These are phyloP conservation scores for Cassiopea andromeda DNA, from an alignment of 30 jellyfish, hydroid and myxozoan genomes.

Conservation along the genomic window DNA sequence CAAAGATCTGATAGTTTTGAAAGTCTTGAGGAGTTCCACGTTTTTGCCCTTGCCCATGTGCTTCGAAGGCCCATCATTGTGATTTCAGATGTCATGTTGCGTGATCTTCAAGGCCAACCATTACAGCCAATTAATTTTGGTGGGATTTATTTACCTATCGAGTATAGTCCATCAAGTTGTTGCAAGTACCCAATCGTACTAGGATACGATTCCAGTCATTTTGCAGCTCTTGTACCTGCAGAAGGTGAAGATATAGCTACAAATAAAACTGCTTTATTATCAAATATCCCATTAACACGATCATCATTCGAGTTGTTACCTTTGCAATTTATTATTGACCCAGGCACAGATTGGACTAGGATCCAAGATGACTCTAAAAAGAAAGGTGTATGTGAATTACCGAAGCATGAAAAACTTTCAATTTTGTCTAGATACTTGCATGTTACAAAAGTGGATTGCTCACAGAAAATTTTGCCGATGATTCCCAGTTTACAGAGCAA, in stretches of 20 bases:
- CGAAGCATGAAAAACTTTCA: conserved; percentile 51
- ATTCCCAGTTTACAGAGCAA: conserved; percentile 29
- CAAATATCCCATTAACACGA: conserved; percentile 71
- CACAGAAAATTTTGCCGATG: conserved; percentile 10
- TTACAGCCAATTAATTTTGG: conserved; percentile 89
- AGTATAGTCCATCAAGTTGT: conserved; percentile 60
- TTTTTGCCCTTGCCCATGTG: conserved; percentile 82
- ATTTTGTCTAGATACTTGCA: conserved; percentile 65
- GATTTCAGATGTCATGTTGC: conserved; percentile 82
- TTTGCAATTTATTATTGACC: conserved; percentile 74
- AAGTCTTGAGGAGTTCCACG: conserved; percentile 91
- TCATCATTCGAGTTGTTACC: conserved; percentile 51
- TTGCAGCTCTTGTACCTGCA: conserved; percentile 94
- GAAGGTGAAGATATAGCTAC: conserved; percentile 78
- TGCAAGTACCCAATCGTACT: conserved; percentile 86
- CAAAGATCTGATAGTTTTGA: conserved; percentile 72
- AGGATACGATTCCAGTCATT: conserved; percentile 93
- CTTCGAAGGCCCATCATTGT: conserved; percentile 90
- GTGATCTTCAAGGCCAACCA: conserved; percentile 80
- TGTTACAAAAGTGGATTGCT: conserved; percentile 55
- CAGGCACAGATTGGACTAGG: conserved; percentile 74
- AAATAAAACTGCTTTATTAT: conserved; percentile 40
- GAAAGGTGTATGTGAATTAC: conserved; percentile 41
- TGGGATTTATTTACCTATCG: conserved; percentile 89
- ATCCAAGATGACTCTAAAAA: conserved; percentile 71